Conservation (phyloP, 2,113 vertebrate species). For the Thunnus thynnus region DNA sequence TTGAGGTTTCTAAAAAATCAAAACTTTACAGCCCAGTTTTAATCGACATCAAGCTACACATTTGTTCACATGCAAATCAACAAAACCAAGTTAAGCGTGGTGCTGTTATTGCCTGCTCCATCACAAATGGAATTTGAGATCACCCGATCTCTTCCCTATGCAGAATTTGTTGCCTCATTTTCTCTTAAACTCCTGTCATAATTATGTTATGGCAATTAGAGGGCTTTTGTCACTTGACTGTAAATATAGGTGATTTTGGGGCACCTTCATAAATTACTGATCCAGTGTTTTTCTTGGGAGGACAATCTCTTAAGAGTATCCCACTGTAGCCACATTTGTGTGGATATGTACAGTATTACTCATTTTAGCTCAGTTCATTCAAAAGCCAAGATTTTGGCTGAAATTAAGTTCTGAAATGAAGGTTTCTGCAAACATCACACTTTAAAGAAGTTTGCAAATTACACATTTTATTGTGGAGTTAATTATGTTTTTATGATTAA, state of each 20-base stretch:
- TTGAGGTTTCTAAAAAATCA: no score
- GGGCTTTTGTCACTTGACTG: no score
- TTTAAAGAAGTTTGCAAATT: slow-evolving; percentile 40
- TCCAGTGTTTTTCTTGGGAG: no score
- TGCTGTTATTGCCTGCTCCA: neutral
- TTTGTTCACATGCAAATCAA: neutral
- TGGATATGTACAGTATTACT: neutral
- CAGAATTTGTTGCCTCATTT: no score
- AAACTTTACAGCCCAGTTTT: no score
- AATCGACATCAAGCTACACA: neutral
- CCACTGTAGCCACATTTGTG: neutral
- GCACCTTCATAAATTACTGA: no score
- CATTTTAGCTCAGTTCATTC: neutral
- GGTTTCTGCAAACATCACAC: slow-evolving; percentile 23
- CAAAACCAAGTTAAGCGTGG: neutral
- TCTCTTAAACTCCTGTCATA: no score
- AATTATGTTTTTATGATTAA: slow-evolving; percentile 46
- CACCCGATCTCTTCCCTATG: no score
- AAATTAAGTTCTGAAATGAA: neutral
- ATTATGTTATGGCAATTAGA: no score
- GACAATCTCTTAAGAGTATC: neutral
- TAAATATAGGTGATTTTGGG: no score
- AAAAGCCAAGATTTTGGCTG: slow-evolving; percentile 2
- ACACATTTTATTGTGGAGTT: slow-evolving; percentile 11
- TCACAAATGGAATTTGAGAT: no score